A percentile compares a stretch with the other conserved stretches of the same genome.
These are phyloP conservation scores for Drosophila vallismaia DNA, from an alignment of 2,888 invertebrate genomes.

Conservation along the genomic window DNA sequence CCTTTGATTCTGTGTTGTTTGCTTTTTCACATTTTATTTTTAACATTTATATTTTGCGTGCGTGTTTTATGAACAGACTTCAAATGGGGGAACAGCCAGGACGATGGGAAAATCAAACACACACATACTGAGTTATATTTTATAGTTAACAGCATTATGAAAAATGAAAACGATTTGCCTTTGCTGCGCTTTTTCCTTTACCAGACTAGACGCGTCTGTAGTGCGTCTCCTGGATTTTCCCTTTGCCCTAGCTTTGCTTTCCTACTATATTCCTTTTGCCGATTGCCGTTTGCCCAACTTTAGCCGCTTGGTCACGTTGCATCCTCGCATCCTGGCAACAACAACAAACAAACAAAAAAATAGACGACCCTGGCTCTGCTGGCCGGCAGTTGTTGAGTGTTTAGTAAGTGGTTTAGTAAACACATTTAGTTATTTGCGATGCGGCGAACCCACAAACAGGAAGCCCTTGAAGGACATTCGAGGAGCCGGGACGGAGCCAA, in stretches of 20 bases:
- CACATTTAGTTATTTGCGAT: constrained; percentile 77
- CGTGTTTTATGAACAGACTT: constrained; percentile 40
- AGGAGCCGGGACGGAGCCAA: constrained; percentile 3
- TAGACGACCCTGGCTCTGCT: constrained; percentile 21
- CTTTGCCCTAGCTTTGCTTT: constrained; percentile 7
- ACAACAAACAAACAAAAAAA: constrained; percentile 9
- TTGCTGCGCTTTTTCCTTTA: constrained; percentile 8
- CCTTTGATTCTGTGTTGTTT: constrained; percentile 74
- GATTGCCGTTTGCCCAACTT: constrained; percentile 41
- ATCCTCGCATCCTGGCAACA: constrained; percentile 37
- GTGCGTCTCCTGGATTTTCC: constrained; percentile 44
- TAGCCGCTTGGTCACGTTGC: constrained; percentile 72
- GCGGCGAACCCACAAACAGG: constrained; percentile 56
- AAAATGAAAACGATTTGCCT: constrained; percentile 67
- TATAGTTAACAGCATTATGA: constrained; percentile 70
- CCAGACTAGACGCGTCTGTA: constrained; percentile 66
- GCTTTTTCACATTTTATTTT: constrained; percentile 81
- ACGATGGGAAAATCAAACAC: constrained; percentile 14
- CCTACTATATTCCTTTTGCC: constrained; percentile 39
- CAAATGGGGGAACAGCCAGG: constrained; percentile 11
- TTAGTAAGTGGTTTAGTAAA: constrained; percentile 79
- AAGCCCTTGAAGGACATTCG: not conserved
- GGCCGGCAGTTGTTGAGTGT: constrained; percentile 71
- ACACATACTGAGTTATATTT: constrained; percentile 30
- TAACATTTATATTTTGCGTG: constrained; percentile 76